Conservation (phyloP, 2,888 invertebrate species). For the Pilophorus perplexus region DNA sequence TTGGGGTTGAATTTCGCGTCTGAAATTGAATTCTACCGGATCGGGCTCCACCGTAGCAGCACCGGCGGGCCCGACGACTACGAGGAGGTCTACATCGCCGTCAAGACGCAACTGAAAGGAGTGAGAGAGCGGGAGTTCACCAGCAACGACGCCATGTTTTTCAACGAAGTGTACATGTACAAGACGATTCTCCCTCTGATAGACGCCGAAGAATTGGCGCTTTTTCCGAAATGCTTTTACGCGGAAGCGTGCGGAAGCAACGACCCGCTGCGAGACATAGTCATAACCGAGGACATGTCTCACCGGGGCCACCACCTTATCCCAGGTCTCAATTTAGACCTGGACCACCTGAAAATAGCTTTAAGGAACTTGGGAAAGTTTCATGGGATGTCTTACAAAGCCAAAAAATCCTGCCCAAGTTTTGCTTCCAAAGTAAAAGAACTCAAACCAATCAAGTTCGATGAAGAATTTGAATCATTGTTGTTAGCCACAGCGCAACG, state of each 20-base stretch:
- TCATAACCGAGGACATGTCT: conserved; percentile 50
- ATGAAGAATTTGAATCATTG: conserved; percentile 13
- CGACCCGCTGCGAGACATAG: conserved; percentile 36
- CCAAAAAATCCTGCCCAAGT: conserved; percentile 48
- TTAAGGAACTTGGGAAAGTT: conserved; percentile 49
- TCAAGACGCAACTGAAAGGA: conserved; percentile 42
- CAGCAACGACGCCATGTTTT: conserved; percentile 42
- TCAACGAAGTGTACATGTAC: conserved; percentile 47
- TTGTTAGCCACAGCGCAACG: not conserved
- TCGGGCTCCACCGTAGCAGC: not conserved
- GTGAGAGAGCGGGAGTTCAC: not conserved
- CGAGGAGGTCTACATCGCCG: conserved; percentile 18
- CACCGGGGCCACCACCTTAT: conserved; percentile 48
- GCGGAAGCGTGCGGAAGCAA: conserved; percentile 33
- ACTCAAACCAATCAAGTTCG: conserved; percentile 9
- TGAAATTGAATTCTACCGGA: conserved; percentile 25
- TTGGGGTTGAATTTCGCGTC: conserved; percentile 18
- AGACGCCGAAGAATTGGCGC: conserved; percentile 32
- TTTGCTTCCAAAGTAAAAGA: conserved; percentile 4
- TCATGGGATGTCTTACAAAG: conserved; percentile 51
- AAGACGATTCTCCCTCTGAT: conserved; percentile 45
- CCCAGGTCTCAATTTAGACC: conserved; percentile 49
- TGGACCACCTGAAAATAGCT: conserved; percentile 49
- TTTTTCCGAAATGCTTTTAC: conserved; percentile 46
- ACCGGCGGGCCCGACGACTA: not conserved